Percentiles rank a stretch among this genome's conserved stretches.
These are phyloP conservation scores for Vanessa atalanta DNA, from an alignment of 1,140 invertebrate genomes.

Conservation along the genomic window DNA sequence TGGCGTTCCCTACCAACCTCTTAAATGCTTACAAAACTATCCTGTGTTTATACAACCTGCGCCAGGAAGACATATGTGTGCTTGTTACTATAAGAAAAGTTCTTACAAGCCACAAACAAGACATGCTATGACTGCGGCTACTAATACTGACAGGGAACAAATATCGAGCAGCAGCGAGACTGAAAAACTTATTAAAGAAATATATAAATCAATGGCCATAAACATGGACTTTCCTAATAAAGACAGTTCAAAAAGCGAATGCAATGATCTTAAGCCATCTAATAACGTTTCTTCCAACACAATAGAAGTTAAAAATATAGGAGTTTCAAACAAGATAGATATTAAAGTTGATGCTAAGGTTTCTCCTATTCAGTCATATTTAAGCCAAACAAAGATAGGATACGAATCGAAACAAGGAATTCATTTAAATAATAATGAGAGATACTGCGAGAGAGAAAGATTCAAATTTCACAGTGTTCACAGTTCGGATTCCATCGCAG, in stretches of 20 bases:
- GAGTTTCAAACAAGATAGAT: constrained; percentile 22
- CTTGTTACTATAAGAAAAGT: constrained; percentile 43
- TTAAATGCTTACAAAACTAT: constrained; percentile 56
- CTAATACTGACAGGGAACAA: constrained; percentile 50
- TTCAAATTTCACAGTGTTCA: not conserved
- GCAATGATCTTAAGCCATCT: constrained; percentile 41
- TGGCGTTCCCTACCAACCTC: constrained; percentile 37
- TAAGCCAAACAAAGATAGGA: constrained; percentile 10
- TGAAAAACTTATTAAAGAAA: constrained; percentile 70
- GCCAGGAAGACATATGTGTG: constrained; percentile 47
- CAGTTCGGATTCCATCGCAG: constrained; percentile 14
- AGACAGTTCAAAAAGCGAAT: constrained; percentile 53
- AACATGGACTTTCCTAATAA: constrained; percentile 54
- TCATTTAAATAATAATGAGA: constrained; percentile 5
- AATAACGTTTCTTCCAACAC: constrained; percentile 29
- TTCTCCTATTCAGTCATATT: constrained; percentile 19
- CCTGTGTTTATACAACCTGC: constrained; percentile 55
- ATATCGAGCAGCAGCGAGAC: constrained; percentile 53
- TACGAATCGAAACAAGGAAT: constrained; percentile 13
- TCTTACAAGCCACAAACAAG: constrained; percentile 37
- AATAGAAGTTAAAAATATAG: constrained; percentile 19
- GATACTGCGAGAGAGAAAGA: not conserved
- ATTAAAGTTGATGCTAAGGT: constrained; percentile 38
- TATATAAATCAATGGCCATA: constrained; percentile 67
- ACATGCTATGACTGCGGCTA: constrained; percentile 45